phyloP scores from a whole-genome alignment of 2,113 vertebrate species.

The Mobula birostris region DNA sequence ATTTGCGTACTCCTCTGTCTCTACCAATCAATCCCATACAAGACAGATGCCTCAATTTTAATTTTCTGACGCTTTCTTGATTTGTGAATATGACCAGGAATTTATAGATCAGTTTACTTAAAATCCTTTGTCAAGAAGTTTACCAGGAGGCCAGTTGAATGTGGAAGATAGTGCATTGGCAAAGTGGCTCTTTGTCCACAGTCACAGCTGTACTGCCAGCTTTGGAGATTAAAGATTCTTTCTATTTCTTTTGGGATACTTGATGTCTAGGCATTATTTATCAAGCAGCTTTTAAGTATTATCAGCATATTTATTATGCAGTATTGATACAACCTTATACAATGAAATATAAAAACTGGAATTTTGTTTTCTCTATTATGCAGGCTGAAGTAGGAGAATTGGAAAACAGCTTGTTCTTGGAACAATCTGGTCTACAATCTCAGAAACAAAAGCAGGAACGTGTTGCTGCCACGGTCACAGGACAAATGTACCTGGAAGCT shows the following conservation, averaged over 20 bases:
- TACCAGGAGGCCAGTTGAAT: neutral
- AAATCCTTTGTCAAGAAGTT: too few species aligned
- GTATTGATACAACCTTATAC: too few species aligned
- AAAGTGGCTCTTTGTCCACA: neutral
- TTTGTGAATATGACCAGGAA: too few species aligned
- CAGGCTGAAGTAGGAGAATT: conserved; percentile 78
- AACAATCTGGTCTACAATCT: conserved; percentile 69
- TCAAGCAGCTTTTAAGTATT: neutral
- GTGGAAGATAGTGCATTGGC: neutral
- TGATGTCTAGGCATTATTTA: neutral
- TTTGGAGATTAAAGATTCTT: neutral
- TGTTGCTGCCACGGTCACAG: conserved; percentile 79
- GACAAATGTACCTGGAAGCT: conserved; percentile 93
- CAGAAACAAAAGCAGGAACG: conserved; percentile 86
- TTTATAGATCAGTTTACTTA: too few species aligned
- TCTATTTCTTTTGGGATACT: neutral
- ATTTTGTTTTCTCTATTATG: conserved; percentile 3
- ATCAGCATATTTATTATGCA: neutral
- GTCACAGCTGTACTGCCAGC: neutral
- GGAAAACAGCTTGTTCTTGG: conserved; percentile 68
- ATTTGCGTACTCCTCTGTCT: too few species aligned
- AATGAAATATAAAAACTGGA: too few species aligned
- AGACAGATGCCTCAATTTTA: too few species aligned
- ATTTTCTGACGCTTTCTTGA: too few species aligned
- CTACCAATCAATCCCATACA: too few species aligned